A percentile compares a stretch with the other conserved stretches of the same genome.
Conservation (phyloP, 2,113 vertebrate genomes). For the Takifugu bimaculatus region DNA sequence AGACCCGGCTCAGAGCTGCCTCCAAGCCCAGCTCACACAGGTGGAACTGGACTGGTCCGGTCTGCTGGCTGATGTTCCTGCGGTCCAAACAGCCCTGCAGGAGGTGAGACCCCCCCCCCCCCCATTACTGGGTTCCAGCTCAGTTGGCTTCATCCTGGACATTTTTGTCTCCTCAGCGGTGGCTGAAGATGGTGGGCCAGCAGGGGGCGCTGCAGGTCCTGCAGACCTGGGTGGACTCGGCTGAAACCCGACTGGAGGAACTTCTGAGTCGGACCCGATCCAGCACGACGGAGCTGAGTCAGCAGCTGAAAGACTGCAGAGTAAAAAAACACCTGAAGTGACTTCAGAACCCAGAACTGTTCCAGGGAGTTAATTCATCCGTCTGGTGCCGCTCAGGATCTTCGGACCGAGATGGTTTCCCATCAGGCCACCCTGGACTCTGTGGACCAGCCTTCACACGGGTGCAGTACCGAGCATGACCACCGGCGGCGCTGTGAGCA, state of each 20-base stretch:
- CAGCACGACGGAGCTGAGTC: conserved; percentile 53
- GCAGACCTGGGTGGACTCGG: conserved; percentile 72
- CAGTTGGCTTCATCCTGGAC: neutral
- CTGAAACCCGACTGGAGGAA: conserved; percentile 62
- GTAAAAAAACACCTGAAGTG: conserved; percentile 53
- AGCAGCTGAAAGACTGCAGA: conserved; percentile 78
- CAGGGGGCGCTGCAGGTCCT: conserved; percentile 80
- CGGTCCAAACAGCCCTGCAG: conserved; percentile 80
- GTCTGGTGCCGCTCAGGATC: conserved; percentile 64
- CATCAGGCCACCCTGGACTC: conserved; percentile 82
- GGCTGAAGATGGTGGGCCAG: conserved; percentile 81
- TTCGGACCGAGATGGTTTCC: conserved; percentile 76
- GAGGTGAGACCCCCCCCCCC: conserved; percentile 67
- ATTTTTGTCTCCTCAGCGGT: neutral
- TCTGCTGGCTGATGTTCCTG: conserved; percentile 71
- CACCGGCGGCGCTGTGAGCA: conserved; percentile 77
- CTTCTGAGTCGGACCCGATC: conserved; percentile 12
- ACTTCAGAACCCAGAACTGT: neutral
- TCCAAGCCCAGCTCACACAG: conserved; percentile 74
- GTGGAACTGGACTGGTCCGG: conserved; percentile 82
- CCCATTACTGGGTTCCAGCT: no score
- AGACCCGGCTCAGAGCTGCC: conserved; percentile 7
- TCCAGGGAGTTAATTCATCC: no score
- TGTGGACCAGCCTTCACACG: conserved; percentile 81
- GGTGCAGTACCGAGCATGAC: conserved; percentile 68